Percentiles rank a stretch among this genome's conserved stretches.
Evolutionary conservation across 2,113 vertebrate genomes (phyloP).

Genomic region (Motacilla alba): DNA sequence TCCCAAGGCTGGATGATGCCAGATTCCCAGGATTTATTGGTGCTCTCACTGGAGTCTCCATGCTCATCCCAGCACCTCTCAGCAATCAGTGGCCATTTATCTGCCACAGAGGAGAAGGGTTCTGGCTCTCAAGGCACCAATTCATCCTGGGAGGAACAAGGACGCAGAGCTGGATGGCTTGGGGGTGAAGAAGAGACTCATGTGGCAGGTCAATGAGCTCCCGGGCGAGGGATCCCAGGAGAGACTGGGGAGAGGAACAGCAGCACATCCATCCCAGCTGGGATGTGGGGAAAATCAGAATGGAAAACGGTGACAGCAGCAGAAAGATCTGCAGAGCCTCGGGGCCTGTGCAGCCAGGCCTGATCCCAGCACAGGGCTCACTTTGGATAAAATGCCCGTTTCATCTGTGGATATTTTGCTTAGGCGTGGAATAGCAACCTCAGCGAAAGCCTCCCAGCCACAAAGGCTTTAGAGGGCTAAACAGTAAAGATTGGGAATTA

Average conservation of each 20-base stretch:
- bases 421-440: background rate
- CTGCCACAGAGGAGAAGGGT: background rate
- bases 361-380: background rate
- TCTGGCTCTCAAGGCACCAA: background rate
- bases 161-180: background rate
- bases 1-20: background rate
- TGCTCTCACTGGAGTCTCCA: background rate
- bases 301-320: background rate
- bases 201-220: background rate
- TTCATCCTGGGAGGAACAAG: background rate
- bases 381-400: background rate
- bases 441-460: background rate
- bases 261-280: background rate
- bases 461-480: constrained; percentile 8
- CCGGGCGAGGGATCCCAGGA: rapidly evolving
- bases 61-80: background rate
- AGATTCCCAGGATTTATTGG: background rate
- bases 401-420: background rate
- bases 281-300: background rate
- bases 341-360: background rate
- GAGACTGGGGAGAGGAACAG: background rate
- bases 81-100: background rate
- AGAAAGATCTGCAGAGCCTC: background rate
- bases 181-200: background rate
- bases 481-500: background rate